Percentiles rank a stretch among this genome's conserved stretches.
These are phyloP conservation scores for Syngnathoides biaculeatus DNA, from an alignment of 2,113 vertebrate genomes.

Conservation along the genomic window DNA sequence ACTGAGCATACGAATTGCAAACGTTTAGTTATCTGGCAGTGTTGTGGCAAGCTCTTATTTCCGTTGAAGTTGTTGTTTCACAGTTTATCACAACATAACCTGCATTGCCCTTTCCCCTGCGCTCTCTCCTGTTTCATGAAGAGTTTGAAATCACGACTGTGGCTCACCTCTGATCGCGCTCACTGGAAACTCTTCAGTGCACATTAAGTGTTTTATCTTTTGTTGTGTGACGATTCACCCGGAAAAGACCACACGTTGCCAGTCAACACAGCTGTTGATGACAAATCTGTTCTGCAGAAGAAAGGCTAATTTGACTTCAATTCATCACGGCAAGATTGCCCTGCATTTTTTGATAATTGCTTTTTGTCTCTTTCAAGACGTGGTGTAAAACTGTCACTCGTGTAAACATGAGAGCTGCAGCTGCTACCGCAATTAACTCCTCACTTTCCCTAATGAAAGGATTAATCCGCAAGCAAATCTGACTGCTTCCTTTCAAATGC, in stretches of 20 bases:
- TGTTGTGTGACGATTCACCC: constrained; percentile 62
- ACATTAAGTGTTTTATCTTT: constrained; percentile 70
- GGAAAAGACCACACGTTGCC: constrained; percentile 50
- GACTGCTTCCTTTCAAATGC: constrained; percentile 71
- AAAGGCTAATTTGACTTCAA: constrained; percentile 71
- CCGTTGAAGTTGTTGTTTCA: constrained; percentile 50
- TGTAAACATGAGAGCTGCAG: constrained; percentile 77
- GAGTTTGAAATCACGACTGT: constrained; percentile 42
- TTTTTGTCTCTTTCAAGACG: constrained; percentile 74
- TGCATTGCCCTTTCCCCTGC: constrained; percentile 6
- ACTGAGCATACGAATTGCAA: constrained; percentile 9
- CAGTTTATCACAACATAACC: constrained; percentile 36
- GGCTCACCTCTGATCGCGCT: constrained; percentile 68
- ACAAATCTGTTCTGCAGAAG: constrained; percentile 44
- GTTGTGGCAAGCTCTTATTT: constrained; percentile 14
- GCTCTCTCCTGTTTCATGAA: constrained; percentile 29
- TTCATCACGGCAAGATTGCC: constrained; percentile 74
- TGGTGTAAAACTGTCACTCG: constrained; percentile 61
- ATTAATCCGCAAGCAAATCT: constrained; percentile 77
- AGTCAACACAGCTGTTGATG: constrained; percentile 63
- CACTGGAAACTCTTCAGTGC: constrained; percentile 47
- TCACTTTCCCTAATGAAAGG: constrained; percentile 78
- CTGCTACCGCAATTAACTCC: constrained; percentile 80
- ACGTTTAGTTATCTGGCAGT: constrained; percentile 33
- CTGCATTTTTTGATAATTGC: constrained; percentile 80